Percentiles rank a stretch among this genome's conserved stretches.
phyloP scores from a whole-genome alignment of 2,113 vertebrate species.

The Alaudala cheleensis region DNA sequence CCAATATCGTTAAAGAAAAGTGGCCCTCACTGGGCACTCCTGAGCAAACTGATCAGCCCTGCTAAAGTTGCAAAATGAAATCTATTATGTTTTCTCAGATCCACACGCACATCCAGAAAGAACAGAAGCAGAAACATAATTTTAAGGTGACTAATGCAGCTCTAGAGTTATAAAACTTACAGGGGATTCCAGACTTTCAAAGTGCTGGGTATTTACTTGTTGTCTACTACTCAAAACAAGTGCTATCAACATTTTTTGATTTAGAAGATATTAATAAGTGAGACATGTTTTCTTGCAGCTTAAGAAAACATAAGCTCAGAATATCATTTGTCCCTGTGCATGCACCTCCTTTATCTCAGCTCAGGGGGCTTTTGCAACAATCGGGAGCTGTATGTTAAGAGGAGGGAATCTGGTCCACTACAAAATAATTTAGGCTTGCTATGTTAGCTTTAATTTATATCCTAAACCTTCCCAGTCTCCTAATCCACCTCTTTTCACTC shows the following conservation, averaged over 20 bases:
- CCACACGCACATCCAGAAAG: neutral
- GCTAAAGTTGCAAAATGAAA: neutral
- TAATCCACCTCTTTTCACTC: neutral
- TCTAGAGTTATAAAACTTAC: neutral
- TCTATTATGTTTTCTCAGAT: neutral
- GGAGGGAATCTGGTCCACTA: neutral
- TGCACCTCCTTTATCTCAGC: neutral
- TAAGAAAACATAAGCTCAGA: neutral
- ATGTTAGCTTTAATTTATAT: neutral
- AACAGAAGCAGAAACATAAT: neutral
- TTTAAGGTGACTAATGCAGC: neutral
- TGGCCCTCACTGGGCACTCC: neutral
- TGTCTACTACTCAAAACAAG: neutral
- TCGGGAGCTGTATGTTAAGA: neutral
- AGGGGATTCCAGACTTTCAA: neutral
- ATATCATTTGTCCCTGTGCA: neutral
- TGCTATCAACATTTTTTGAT: neutral
- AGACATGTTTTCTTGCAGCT: neutral
- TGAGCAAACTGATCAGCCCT: neutral
- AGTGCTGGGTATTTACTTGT: neutral
- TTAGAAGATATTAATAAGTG: neutral
- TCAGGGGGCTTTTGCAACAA: neutral
- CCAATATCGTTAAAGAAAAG: neutral
- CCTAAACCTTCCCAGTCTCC: neutral
- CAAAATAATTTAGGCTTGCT: neutral